phyloP scores from a whole-genome alignment of 2,888 invertebrate genomes.

The Sepiola atlantica region DNA sequence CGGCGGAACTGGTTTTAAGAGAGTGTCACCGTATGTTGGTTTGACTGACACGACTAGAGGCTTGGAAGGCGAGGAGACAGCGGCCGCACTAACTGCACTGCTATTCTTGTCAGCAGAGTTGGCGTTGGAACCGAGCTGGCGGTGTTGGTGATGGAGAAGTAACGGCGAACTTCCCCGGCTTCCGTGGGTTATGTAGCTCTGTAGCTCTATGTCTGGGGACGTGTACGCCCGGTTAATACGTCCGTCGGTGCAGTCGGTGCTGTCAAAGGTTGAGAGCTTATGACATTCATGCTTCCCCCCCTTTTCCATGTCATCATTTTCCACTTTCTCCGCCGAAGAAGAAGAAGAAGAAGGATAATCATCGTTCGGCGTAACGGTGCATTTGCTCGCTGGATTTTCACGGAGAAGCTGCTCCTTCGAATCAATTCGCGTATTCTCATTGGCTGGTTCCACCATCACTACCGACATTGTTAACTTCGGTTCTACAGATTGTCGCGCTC shows the following conservation, averaged over 20 bases:
- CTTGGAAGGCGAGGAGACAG: not conserved
- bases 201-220: constrained; percentile 70
- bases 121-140: not conserved
- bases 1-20: constrained; percentile 3
- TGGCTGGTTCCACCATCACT: constrained; percentile 68
- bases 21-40: not conserved
- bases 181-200: constrained; percentile 59
- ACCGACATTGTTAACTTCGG: constrained; percentile 63
- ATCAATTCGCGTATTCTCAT: constrained; percentile 69
- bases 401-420: constrained; percentile 65
- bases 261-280: constrained; percentile 48
- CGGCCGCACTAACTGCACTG: constrained; percentile 15
- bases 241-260: constrained; percentile 58
- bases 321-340: constrained; percentile 47
- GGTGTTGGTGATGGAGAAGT: constrained; percentile 12
- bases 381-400: constrained; percentile 23
- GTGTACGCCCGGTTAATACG: constrained; percentile 70
- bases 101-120: not conserved
- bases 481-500: constrained; percentile 36
- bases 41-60: not conserved
- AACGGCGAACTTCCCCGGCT: constrained; percentile 48
- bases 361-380: constrained; percentile 49
- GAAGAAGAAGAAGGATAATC: constrained; percentile 51
- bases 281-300: not conserved
- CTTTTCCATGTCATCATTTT: constrained; percentile 41